Evolutionary conservation across 2,797 vertebrate genomes (phyloP).

Genomic region (Merluccius polli): DNA sequence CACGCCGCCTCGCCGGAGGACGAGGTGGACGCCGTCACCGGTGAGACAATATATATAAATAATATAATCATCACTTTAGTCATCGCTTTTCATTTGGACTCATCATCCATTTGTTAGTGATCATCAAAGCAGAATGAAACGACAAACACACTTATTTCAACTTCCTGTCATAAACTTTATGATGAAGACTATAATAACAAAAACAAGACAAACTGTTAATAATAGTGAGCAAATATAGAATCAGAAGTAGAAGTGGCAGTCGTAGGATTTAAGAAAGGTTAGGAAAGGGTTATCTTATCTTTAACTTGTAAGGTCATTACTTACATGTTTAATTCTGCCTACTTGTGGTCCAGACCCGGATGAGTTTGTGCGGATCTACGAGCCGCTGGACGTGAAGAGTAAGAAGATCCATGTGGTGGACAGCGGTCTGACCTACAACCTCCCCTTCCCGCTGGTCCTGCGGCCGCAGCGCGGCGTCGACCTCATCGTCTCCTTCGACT

Average conservation of each 20-base stretch:
- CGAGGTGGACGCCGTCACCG: slow-evolving; percentile 87
- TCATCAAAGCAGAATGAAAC: too few species aligned
- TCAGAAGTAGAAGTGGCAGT: neutral
- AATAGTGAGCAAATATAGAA: neutral
- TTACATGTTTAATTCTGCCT: neutral
- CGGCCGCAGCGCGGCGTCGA: slow-evolving; percentile 87
- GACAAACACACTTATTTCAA: too few species aligned
- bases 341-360: slow-evolving; percentile 80
- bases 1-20: slow-evolving; percentile 72
- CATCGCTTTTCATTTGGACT: neutral
- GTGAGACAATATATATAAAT: slow-evolving; percentile 58
- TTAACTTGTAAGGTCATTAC: too few species aligned
- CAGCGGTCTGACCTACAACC: slow-evolving; percentile 95
- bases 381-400: slow-evolving; percentile 96
- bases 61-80: too few species aligned
- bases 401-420: slow-evolving; percentile 98
- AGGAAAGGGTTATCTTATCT: neutral
- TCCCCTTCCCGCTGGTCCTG: slow-evolving; percentile 91
- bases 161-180: too few species aligned
- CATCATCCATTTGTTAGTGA: too few species aligned
- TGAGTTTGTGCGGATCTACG: slow-evolving; percentile 94
- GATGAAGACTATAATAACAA: neutral
- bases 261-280: neutral
- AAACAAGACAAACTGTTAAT: neutral
- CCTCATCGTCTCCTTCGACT: slow-evolving; percentile 97